Base-by-base conservation (phyloP, 1,140 invertebrate species). In the Psix sp. region DNA sequence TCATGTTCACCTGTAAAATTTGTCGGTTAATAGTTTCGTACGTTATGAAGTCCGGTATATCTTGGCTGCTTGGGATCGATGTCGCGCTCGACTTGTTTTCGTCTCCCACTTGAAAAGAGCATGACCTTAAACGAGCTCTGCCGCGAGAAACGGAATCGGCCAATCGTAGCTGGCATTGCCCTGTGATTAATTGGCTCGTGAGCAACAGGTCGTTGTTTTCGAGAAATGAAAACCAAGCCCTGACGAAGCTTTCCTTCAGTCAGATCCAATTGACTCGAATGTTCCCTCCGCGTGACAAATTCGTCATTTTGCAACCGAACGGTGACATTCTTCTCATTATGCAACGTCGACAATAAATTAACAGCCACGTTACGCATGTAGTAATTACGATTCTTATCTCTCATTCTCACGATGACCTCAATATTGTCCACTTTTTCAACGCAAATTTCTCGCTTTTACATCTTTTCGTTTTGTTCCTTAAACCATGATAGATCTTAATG, bases 201-300 rank as follows among this genome's bases (percentile, higher is more conserved):
- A 56, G 79, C 81, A 84, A 84, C 81, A 83, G 80, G 80, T 83
- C 80, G 82, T 75, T 75, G 79, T 74, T 77, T n/a, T 71, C 77
- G 74, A 57, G 72, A 70, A 66, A 71, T 49, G 56, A 66, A 74
- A 75, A 68, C 65, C 48, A 43, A 52, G 65, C 72, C 33, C 62
- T 31, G 38, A 21, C 35, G 46, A 29, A 26, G 51, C n/a, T n/a
- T n/a, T n/a, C n/a, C n/a, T n/a, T n/a, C n/a, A n/a, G n/a, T n/a
- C n/a, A n/a, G n/a, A n/a, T n/a, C n/a, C n/a, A n/a, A n/a, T n/a
- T 18, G 20, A 21, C 24, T 14, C 5, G 26, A 45, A 14, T 24
- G 52, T 59, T 59, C 42, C 43, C 43, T 43, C 21, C 52, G 26
- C 38, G 38, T 29, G 52, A 56, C 42, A 33, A 56, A 29, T 39